phyloP scores from a whole-genome alignment of 2,888 invertebrate species.

The Epicampocera succincta region DNA sequence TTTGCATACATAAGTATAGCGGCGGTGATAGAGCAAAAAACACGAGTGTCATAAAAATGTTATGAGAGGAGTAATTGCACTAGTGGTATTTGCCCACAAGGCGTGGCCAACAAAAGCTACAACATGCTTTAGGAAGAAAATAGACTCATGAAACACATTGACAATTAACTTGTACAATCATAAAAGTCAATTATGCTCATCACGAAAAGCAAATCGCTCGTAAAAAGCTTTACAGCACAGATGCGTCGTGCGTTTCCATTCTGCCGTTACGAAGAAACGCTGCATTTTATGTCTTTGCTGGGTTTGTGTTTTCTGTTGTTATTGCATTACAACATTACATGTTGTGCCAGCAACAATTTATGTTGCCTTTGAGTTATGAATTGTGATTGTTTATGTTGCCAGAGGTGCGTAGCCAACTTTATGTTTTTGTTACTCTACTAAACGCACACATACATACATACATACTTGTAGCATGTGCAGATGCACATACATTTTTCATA shows the following conservation, averaged over 20 bases:
- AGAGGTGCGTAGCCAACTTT: slow-evolving; percentile 57
- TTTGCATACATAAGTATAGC: slow-evolving; percentile 28
- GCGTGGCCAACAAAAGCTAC: slow-evolving; percentile 42
- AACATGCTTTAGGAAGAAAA: slow-evolving; percentile 36
- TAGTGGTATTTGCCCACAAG: slow-evolving; percentile 51
- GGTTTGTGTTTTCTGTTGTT: neutral
- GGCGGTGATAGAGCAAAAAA: neutral
- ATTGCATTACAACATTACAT: slow-evolving; percentile 22
- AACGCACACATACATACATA: too few relatives aligned
- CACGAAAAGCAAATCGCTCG: slow-evolving; percentile 72
- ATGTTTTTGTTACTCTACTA: slow-evolving; percentile 9
- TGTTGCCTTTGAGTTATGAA: slow-evolving; percentile 68
- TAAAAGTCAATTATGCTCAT: slow-evolving; percentile 74
- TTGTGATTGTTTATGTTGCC: slow-evolving; percentile 63
- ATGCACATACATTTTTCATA: too few relatives aligned
- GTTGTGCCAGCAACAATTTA: slow-evolving; percentile 34
- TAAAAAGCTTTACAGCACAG: slow-evolving; percentile 69
- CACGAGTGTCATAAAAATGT: slow-evolving; percentile 33
- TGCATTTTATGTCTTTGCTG: neutral
- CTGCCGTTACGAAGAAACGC: too few relatives aligned
- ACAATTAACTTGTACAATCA: slow-evolving; percentile 71
- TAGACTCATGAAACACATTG: slow-evolving; percentile 67
- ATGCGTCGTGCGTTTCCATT: slow-evolving; percentile 28
- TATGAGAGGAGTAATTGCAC: slow-evolving; percentile 56
- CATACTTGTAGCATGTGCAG: too few relatives aligned